These are phyloP conservation scores for Rhinogobius similis DNA, from an alignment of 2,113 vertebrate species.

Conservation along the genomic window DNA sequence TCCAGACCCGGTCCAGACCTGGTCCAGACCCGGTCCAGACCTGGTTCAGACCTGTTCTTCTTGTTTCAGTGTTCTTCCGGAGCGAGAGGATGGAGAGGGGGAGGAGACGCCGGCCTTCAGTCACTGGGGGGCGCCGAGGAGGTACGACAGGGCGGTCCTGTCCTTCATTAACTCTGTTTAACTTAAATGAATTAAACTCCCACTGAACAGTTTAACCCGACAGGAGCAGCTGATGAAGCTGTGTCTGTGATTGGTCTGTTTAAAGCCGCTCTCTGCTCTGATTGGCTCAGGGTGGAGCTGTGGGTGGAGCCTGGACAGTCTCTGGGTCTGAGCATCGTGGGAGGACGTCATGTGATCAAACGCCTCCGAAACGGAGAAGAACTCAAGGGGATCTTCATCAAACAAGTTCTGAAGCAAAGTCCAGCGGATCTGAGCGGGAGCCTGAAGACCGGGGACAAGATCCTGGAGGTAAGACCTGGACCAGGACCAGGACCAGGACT, in stretches of 20 bases:
- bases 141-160: no score
- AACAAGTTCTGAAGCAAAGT: slow-evolving; percentile 90
- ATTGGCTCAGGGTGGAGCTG: slow-evolving; percentile 85
- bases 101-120: slow-evolving; percentile 95
- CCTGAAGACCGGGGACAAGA: slow-evolving; percentile 97
- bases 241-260: no score
- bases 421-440: slow-evolving; percentile 85
- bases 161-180: no score
- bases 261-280: not conserved
- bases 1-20: not conserved
- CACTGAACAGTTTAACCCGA: no score
- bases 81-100: slow-evolving; percentile 95
- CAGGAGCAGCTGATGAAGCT: no score
- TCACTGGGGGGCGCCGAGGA: slow-evolving; percentile 93
- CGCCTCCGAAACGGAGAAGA: slow-evolving; percentile 95
- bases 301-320: slow-evolving; percentile 84
- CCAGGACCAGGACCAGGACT: not conserved
- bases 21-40: not conserved
- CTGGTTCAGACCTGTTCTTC: not conserved
- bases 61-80: slow-evolving; percentile 85
- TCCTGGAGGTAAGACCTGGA: slow-evolving; percentile 84
- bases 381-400: slow-evolving; percentile 97
- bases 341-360: slow-evolving; percentile 91
- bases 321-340: slow-evolving; percentile 98
- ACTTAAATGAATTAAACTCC: no score